phyloP scores from a whole-genome alignment of 2,888 invertebrate genomes.

The Brenthis ino region DNA sequence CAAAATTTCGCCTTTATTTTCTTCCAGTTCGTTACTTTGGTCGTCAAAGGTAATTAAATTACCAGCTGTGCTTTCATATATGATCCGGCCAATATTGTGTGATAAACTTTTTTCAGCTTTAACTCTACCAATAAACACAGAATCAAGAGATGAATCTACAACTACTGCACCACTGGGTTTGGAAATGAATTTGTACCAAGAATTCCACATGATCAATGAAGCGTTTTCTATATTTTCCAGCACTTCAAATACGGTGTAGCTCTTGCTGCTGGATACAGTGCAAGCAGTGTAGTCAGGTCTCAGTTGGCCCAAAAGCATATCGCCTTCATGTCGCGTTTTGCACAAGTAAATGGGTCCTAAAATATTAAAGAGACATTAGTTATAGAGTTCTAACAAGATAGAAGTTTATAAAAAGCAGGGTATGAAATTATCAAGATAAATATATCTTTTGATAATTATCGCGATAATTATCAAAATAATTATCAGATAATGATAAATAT shows the following conservation, averaged over 20 bases:
- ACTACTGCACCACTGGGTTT: slow-evolving; percentile 87
- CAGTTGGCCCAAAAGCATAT: slow-evolving; percentile 88
- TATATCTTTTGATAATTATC: too few species aligned
- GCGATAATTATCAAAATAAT: too few species aligned
- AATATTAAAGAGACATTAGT: slow-evolving; percentile 14
- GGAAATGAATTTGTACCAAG: slow-evolving; percentile 86
- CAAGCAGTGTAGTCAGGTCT: slow-evolving; percentile 83
- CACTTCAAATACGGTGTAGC: slow-evolving; percentile 85
- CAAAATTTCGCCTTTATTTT: slow-evolving; percentile 87
- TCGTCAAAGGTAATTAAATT: slow-evolving; percentile 86
- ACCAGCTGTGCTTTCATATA: slow-evolving; percentile 85
- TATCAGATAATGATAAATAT: too few species aligned
- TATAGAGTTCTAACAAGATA: neutral
- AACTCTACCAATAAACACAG: slow-evolving; percentile 67
- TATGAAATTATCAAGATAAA: too few species aligned
- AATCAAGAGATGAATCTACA: slow-evolving; percentile 72
- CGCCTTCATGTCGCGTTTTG: slow-evolving; percentile 86
- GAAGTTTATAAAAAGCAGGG: neutral
- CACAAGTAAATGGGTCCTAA: slow-evolving; percentile 85
- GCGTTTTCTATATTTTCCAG: slow-evolving; percentile 90
- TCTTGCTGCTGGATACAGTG: slow-evolving; percentile 84
- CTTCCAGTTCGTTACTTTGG: slow-evolving; percentile 78
- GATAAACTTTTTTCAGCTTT: slow-evolving; percentile 66
- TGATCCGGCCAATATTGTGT: slow-evolving; percentile 87
- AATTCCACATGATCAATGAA: slow-evolving; percentile 88